Evolutionary conservation across 2,797 vertebrate genomes (phyloP), one percentile per base, ranked within the genome.

Genomic region (Remorina albescens): DNA sequence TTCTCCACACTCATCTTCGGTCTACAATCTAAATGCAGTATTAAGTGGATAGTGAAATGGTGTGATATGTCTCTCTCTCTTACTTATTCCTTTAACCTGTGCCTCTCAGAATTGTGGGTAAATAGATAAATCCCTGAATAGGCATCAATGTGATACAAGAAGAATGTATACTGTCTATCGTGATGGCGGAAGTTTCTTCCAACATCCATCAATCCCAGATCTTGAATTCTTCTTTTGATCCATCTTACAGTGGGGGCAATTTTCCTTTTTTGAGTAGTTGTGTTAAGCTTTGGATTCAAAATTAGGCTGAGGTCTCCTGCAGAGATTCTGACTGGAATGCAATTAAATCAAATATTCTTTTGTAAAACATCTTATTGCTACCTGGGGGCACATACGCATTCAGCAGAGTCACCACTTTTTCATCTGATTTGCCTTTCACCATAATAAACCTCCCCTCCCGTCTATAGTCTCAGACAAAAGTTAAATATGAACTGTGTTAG

Each of bases 271-370:
- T 49, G 46, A 23, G 23, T 49, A 23, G 21, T 23, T 23, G 46
- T 49, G 8, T 49, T 21, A n/a, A 49, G 25, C 10, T 49, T 49
- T 49, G 46, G 46, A 11, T 49, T 49, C 21, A 49, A 23, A 49
- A 23, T 49, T 12, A 49, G 3, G 11, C 25, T 49, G 3, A 49
- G 21, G 10, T 23, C 21, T 11, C 21, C 46, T 49, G 46, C 8
- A 49, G n/a, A 49, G 46, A 23, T 25, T 10, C 11, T 23, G 46
- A 47, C 46, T 49, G 46, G 46, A 21, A 28, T 32, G 42, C 19
- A n/a, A 61, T 61, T 32, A 61, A 32, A 13, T 61, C 11, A 61
- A 61, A 32, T 46, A 59, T 26, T 8, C 8, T 42, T 8, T 13
- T 47, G 30, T n/a, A 32, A 11, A 46, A 46, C 3, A 1, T 4